phyloP scores from a whole-genome alignment of 2,797 vertebrate genomes.

The Falco naumanni region DNA sequence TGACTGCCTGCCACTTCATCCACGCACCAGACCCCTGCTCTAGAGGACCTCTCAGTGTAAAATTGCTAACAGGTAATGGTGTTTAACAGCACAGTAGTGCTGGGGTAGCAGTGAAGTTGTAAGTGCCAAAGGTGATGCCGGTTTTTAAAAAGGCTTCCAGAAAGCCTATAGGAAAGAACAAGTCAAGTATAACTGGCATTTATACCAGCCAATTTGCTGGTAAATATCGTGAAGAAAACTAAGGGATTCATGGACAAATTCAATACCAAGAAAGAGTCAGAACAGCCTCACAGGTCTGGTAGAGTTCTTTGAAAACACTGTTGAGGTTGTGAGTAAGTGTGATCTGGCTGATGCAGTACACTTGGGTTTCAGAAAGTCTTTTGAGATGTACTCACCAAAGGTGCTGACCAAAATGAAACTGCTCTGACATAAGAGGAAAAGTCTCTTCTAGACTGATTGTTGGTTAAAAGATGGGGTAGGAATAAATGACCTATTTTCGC shows the following conservation, averaged over 20 bases:
- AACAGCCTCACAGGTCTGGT: not conserved
- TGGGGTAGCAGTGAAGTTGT: not conserved
- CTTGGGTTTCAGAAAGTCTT: not conserved
- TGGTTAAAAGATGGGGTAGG: not conserved
- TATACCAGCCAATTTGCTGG: not conserved
- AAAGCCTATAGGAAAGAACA: not conserved
- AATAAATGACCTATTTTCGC: not conserved
- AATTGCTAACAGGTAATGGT: not conserved
- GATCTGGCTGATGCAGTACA: not conserved
- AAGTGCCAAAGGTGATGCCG: not conserved
- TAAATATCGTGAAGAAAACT: not conserved
- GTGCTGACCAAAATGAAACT: constrained; percentile 42
- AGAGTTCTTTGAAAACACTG: not conserved
- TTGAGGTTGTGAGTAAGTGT: not conserved
- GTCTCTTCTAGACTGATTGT: not conserved
- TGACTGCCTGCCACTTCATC: no score
- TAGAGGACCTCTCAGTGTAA: not conserved
- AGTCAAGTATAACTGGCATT: not conserved
- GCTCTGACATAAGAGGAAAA: constrained; percentile 18
- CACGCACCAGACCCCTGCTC: no score
- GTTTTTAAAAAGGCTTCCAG: not conserved
- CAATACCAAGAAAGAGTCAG: not conserved
- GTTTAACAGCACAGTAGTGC: not conserved
- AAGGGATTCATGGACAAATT: not conserved
- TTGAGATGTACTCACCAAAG: not conserved